phyloP scores from a whole-genome alignment of 37 sponge, comb jelly and placozoan genomes.

The Trichoplax adhaerens region DNA sequence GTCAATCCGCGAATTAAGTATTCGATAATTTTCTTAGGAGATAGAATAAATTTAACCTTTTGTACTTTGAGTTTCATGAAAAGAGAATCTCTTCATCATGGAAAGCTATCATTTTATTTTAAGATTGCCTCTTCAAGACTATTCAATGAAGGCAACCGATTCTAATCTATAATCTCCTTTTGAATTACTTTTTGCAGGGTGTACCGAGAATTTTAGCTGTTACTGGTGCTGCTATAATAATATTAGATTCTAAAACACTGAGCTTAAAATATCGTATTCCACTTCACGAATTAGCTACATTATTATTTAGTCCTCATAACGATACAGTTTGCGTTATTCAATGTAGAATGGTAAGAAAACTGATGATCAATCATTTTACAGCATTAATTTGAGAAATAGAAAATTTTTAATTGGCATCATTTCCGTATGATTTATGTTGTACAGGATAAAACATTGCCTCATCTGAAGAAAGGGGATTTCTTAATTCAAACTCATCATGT shows the following conservation, averaged over 20 bases:
- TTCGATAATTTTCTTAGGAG: too few species aligned
- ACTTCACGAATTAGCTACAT: conserved; percentile 20
- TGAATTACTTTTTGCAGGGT: conserved; percentile 16
- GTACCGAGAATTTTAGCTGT: conserved; percentile 36
- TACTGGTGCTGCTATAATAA: conserved; percentile 29
- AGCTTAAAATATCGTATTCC: conserved; percentile 34
- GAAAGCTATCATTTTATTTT: too few species aligned
- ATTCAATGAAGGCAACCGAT: too few species aligned
- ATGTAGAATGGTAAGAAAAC: conserved; percentile 35
- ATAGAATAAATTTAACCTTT: too few species aligned
- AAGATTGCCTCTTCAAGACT: too few species aligned
- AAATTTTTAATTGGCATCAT: not conserved
- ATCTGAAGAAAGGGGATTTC: conserved; percentile 53
- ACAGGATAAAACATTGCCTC: not conserved
- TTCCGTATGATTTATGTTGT: not conserved
- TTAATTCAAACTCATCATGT: conserved; percentile 31
- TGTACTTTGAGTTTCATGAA: too few species aligned
- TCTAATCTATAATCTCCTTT: not conserved
- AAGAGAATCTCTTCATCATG: too few species aligned
- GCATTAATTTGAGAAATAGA: not conserved
- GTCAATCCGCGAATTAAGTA: too few species aligned
- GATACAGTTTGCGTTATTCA: conserved; percentile 53
- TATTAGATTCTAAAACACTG: conserved; percentile 47
- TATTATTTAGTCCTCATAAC: conserved; percentile 40
- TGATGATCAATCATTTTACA: not conserved